phyloP scores from a whole-genome alignment of 1,140 invertebrate species.

The Mamestra configurata region DNA sequence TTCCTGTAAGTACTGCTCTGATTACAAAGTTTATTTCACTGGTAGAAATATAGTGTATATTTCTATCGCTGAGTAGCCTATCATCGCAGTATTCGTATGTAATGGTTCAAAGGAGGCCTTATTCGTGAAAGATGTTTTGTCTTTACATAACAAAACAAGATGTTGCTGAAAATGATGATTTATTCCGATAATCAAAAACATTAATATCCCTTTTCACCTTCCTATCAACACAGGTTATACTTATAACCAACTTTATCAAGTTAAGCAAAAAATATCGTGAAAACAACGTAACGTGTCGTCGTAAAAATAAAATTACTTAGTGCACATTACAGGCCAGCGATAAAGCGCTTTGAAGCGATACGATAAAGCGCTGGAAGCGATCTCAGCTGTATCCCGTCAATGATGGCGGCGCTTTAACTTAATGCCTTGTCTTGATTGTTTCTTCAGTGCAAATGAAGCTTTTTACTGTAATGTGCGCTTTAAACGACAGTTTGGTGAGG shows the following conservation, averaged over 20 bases:
- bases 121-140: too few species aligned
- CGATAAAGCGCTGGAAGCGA: slow-evolving; percentile 17
- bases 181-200: too few species aligned
- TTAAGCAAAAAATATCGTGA: neutral
- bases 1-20: too few species aligned
- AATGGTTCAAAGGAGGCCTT: too few species aligned
- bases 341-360: slow-evolving; percentile 20
- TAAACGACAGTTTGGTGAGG: neutral
- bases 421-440: slow-evolving; percentile 34
- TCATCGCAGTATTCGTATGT: too few species aligned
- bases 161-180: too few species aligned
- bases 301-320: slow-evolving; percentile 15
- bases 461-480: slow-evolving; percentile 29
- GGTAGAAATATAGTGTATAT: too few species aligned
- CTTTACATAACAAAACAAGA: too few species aligned
- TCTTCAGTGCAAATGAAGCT: slow-evolving; percentile 35
- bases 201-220: neutral
- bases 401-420: slow-evolving; percentile 27
- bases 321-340: slow-evolving; percentile 12
- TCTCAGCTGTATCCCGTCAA: slow-evolving; percentile 28
- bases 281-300: neutral
- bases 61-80: too few species aligned
- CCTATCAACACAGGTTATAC: neutral
- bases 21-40: too few species aligned
- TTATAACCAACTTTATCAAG: neutral